These are phyloP conservation scores for Conus canariensis DNA, from an alignment of 2,888 invertebrate species.

Conservation along the genomic window DNA sequence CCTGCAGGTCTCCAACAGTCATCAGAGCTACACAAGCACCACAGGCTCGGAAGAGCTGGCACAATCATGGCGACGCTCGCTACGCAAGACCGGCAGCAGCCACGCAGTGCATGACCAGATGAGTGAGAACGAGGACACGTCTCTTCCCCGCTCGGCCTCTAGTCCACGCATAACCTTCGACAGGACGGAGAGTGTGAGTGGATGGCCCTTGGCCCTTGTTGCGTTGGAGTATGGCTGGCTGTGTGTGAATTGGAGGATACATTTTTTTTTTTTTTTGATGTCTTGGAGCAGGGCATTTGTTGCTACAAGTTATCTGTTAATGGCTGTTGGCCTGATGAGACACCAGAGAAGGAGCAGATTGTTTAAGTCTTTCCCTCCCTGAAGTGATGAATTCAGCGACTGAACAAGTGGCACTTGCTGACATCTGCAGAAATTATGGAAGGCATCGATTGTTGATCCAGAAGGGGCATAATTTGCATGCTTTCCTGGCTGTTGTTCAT, in stretches of 20 bases:
- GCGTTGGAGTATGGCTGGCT: too few relatives aligned
- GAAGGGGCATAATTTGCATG: too few relatives aligned
- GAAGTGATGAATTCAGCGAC: too few relatives aligned
- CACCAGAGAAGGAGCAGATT: too few relatives aligned
- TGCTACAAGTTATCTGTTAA: too few relatives aligned
- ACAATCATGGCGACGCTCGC: conserved; percentile 55
- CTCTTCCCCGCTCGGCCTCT: conserved; percentile 70
- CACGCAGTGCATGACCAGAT: conserved; percentile 71
- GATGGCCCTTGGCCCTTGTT: not conserved
- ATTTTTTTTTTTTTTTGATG: not conserved
- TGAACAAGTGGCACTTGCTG: too few relatives aligned
- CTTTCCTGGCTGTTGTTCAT: too few relatives aligned
- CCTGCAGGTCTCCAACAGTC: conserved; percentile 14
- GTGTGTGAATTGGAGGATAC: too few relatives aligned
- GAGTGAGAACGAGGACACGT: conserved; percentile 60
- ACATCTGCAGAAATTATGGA: too few relatives aligned
- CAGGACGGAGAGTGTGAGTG: conserved; percentile 65
- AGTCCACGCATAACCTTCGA: conserved; percentile 67
- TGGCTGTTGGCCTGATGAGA: too few relatives aligned
- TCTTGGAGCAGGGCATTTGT: not conserved
- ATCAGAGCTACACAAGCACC: not conserved
- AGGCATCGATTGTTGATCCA: too few relatives aligned
- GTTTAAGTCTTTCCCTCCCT: too few relatives aligned
- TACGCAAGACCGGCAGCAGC: conserved; percentile 75
- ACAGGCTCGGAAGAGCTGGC: conserved; percentile 33